Base-by-base conservation (phyloP, 2,888 invertebrate genomes). In the Gibbula magus region DNA sequence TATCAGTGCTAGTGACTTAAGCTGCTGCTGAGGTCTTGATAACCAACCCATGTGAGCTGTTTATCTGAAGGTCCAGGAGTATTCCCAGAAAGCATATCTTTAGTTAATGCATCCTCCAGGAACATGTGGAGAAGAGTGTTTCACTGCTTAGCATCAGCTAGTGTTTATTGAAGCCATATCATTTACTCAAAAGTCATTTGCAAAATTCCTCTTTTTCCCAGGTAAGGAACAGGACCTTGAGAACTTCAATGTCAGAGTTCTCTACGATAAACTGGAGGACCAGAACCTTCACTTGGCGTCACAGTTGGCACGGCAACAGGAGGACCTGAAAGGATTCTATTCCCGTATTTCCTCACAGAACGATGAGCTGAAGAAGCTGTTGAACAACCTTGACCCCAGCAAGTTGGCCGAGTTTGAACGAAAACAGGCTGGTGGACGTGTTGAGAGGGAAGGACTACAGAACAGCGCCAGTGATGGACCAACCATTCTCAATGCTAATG, bases 271-370 rank as follows among this genome's bases (percentile, higher is more conserved):
- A 83, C 86, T 92, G 20, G 92, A 92, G 81, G 92, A 92, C 78
- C 92, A 92, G 87, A 92, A 92, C 82, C 89, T 92, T 0, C 92
- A 92, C 74, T 82, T 92, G 74, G 92, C 92, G 0, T 90, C 91
- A 13, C 92, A 92, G 86, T 84, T 92, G 76, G 90, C 92, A 22
- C 81, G 88, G 25, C 92, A 92, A 82, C 85, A 90, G 66, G 89
- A 91, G 51, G 91, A 92, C 81, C 86, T 91, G 10, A 87, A 86
- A 29, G 84, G 83, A 22, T 92, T 92, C 89, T 92, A 92, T 82
- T 86, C 87, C 54, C 85, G 87, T 32, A 90, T 91, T 76, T 84
- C 87, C 73, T 83, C 86, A 10, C 91, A 91, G 83, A 91, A 90
- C 29, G 91, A 91, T 32, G 88, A 89, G 35, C 86, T 91, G n/a